Evolutionary conservation across 2,113 vertebrate species (phyloP).

Genomic region (Coreoperca whiteheadi): DNA sequence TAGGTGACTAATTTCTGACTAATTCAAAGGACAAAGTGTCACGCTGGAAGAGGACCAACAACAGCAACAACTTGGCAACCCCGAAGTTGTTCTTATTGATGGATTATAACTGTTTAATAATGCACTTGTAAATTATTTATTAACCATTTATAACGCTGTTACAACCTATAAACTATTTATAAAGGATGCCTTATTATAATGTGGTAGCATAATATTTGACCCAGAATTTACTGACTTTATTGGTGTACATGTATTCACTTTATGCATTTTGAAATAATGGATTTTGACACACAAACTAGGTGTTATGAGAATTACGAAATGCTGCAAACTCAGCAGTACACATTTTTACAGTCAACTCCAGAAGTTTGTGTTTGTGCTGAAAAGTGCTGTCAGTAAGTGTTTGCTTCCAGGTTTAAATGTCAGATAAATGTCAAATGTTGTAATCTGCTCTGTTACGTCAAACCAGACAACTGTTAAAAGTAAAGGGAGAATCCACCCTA

Average conservation of each 20-base stretch:
- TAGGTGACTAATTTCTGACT: neutral
- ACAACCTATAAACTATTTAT: neutral
- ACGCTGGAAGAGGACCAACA: neutral
- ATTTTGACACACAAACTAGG: conserved; percentile 13
- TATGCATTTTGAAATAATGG: neutral
- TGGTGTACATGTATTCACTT: conserved; percentile 13
- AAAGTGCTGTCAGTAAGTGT: conserved; percentile 27
- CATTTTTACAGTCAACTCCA: conserved; percentile 1
- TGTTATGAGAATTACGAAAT: conserved; percentile 16
- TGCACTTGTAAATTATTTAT: neutral
- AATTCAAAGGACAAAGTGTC: neutral
- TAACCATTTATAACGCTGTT: neutral
- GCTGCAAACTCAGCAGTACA: conserved; percentile 3
- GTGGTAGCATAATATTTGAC: neutral
- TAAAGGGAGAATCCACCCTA: conserved; percentile 40
- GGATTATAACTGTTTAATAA: neutral
- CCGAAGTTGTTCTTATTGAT: neutral
- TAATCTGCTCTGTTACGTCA: conserved; percentile 57
- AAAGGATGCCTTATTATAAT: neutral
- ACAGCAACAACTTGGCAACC: neutral
- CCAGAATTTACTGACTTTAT: neutral
- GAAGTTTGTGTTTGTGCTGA: conserved; percentile 39
- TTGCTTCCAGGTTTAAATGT: conserved; percentile 61
- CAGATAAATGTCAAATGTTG: conserved; percentile 63
- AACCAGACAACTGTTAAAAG: conserved; percentile 24